These are phyloP conservation scores for Drosophila histrio DNA, from an alignment of 2,888 invertebrate genomes.

Conservation along the genomic window DNA sequence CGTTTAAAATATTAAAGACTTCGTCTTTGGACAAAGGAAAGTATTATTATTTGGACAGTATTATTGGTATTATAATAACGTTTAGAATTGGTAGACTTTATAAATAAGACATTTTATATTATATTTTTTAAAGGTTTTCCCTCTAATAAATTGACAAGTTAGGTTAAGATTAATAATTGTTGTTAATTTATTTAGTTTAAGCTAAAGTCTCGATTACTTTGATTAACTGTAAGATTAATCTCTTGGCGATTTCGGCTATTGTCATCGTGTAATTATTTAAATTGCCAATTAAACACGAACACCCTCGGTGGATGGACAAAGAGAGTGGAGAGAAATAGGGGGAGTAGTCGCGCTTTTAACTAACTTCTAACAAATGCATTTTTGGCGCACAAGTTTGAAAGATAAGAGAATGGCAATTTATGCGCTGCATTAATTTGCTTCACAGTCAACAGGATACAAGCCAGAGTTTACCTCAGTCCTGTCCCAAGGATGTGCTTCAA, in stretches of 20 bases:
- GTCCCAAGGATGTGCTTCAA: slow-evolving; percentile 12
- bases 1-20: background rate
- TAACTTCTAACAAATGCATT: slow-evolving; percentile 51
- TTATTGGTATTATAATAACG: no score
- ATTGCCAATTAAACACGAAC: slow-evolving; percentile 32
- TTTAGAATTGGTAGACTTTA: no score
- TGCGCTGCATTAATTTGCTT: slow-evolving; percentile 59
- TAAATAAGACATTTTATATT: no score
- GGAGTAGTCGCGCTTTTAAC: background rate
- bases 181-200: background rate
- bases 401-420: slow-evolving; percentile 58
- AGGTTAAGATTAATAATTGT: background rate
- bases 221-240: slow-evolving; percentile 11
- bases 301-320: background rate
- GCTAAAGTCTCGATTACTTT: background rate
- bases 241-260: background rate
- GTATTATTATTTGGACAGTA: no score
- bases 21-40: no score
- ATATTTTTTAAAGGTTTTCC: no score
- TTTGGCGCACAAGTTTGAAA: slow-evolving; percentile 37
- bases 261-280: slow-evolving; percentile 23
- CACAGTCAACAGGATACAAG: slow-evolving; percentile 9
- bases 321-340: background rate
- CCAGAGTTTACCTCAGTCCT: slow-evolving; percentile 7
- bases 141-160: background rate